These are phyloP conservation scores for Danio choprae DNA, from an alignment of 2,797 vertebrate genomes.

Conservation along the genomic window DNA sequence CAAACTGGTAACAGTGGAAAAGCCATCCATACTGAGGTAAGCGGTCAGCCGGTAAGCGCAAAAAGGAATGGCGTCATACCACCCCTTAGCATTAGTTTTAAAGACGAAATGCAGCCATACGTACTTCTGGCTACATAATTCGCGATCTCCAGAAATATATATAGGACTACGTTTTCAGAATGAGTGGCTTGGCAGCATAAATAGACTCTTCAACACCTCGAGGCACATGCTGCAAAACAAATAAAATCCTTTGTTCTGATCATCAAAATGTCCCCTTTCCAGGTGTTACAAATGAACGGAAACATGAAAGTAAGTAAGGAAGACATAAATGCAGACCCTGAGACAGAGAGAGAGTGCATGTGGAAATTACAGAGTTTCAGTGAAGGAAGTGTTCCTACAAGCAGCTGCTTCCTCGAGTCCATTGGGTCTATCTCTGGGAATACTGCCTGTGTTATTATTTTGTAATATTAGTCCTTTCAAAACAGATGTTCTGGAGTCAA, in stretches of 20 bases:
- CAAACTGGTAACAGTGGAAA: no score
- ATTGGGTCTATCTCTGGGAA: constrained; percentile 67
- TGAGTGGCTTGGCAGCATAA: neutral
- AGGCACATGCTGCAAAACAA: neutral
- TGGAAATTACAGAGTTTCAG: constrained; percentile 76
- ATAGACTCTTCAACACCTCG: neutral
- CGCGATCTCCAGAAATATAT: no score
- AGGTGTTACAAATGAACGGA: constrained; percentile 39
- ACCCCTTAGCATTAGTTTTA: no score
- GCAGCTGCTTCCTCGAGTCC: constrained; percentile 76
- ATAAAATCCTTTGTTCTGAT: constrained; percentile 3
- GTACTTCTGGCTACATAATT: no score
- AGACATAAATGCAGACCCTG: constrained; percentile 1
- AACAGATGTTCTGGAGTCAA: constrained; percentile 62
- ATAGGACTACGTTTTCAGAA: no score
- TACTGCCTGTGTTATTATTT: constrained; percentile 60
- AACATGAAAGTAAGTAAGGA: constrained; percentile 13
- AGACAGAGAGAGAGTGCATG: constrained; percentile 40
- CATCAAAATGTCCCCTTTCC: constrained; percentile 27
- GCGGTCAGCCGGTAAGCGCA: no score
- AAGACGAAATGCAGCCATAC: no score
- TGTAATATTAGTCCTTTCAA: constrained; percentile 52
- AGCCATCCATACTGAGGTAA: no score
- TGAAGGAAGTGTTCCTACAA: constrained; percentile 71
- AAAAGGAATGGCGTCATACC: no score